These are phyloP conservation scores for Lacerta viridis DNA, from an alignment of 2,797 vertebrate genomes.

Conservation along the genomic window DNA sequence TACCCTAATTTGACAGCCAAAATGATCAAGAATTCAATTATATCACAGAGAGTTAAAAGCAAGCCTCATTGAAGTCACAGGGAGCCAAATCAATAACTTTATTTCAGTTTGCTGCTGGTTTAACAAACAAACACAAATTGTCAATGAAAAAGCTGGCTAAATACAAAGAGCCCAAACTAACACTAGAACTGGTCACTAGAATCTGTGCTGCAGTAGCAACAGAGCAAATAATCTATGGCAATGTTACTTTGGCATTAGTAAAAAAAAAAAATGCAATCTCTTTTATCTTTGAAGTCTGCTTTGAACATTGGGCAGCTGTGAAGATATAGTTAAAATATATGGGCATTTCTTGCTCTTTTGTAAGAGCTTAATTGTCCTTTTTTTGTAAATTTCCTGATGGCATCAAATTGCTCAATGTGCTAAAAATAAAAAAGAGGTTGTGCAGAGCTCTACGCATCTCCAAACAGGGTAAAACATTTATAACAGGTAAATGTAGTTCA, in stretches of 20 bases:
- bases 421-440: too few relatives aligned
- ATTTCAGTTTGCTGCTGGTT: neutral
- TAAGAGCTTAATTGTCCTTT: neutral
- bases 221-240: neutral
- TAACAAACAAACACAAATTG: neutral
- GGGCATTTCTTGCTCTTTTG: too few relatives aligned
- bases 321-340: neutral
- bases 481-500: too few relatives aligned
- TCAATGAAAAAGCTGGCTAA: neutral
- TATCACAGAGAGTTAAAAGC: neutral
- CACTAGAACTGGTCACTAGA: neutral
- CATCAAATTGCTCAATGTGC: too few relatives aligned
- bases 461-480: too few relatives aligned
- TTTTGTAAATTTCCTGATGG: neutral
- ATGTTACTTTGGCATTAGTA: neutral
- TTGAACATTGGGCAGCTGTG: neutral
- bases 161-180: neutral
- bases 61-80: neutral
- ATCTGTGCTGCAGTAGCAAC: neutral
- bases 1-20: neutral
- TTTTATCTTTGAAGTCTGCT: neutral
- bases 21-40: neutral
- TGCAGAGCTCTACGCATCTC: too few relatives aligned
- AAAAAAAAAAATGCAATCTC: neutral
- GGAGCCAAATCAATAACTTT: slow-evolving; percentile 1